Evolutionary conservation across 2,113 vertebrate species (phyloP).

Genomic region (Neodon shergylaensis): DNA sequence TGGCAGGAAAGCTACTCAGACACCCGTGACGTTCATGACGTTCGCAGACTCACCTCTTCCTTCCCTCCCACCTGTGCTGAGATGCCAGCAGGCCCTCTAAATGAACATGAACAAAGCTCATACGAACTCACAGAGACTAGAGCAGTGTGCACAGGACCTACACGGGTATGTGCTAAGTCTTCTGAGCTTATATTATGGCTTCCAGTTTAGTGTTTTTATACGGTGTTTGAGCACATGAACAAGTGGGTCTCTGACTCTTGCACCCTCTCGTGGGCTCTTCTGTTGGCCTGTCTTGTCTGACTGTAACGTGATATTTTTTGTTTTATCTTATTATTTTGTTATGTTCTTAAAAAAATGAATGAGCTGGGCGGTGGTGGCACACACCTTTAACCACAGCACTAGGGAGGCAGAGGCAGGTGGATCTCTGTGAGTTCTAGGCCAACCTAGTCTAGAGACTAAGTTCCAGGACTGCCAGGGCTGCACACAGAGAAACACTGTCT

Average conservation of each 20-base stretch:
- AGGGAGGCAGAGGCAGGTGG: neutral
- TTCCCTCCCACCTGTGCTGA: neutral
- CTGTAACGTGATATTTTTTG: neutral
- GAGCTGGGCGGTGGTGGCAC: neutral
- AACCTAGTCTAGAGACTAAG: neutral
- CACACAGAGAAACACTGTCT: neutral
- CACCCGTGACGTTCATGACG: neutral
- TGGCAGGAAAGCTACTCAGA: neutral
- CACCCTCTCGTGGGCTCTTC: neutral
- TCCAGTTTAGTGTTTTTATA: neutral
- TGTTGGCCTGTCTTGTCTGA: neutral
- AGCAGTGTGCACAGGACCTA: too few species aligned
- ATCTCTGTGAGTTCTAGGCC: neutral
- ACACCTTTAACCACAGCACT: neutral
- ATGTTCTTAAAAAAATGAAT: neutral
- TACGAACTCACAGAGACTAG: neutral
- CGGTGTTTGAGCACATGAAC: neutral
- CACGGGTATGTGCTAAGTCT: neutral
- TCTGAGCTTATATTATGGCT: neutral
- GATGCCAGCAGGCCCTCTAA: neutral
- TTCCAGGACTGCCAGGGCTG: neutral
- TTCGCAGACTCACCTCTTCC: neutral
- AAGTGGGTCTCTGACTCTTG: neutral
- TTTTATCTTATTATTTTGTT: neutral
- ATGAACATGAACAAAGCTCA: neutral